phyloP scores from a whole-genome alignment of 2,888 invertebrate species.

The Coenonympha glycerion region DNA sequence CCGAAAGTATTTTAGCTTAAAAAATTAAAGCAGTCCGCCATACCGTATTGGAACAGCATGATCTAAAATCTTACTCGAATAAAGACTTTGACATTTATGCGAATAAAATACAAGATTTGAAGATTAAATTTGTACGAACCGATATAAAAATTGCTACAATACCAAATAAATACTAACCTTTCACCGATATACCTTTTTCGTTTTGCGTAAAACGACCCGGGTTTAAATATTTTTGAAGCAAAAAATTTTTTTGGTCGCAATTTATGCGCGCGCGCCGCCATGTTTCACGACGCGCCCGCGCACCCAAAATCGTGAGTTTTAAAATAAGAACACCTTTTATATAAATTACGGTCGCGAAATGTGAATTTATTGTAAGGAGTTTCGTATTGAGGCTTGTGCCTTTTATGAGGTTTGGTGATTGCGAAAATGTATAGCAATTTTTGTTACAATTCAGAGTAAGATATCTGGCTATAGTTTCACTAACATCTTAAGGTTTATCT shows the following conservation, averaged over 20 bases:
- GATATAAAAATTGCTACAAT: constrained; percentile 8
- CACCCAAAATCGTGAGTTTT: constrained; percentile 46
- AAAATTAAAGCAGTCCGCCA: too few relatives aligned
- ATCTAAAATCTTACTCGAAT: too few relatives aligned
- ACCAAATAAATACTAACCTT: constrained; percentile 36
- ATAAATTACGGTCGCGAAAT: constrained; percentile 48
- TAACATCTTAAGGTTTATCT: too few relatives aligned
- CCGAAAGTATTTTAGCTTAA: too few relatives aligned
- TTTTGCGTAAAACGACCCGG: constrained; percentile 43
- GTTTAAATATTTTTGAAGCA: constrained; percentile 38
- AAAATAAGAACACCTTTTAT: constrained; percentile 49
- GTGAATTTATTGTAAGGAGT: constrained; percentile 47
- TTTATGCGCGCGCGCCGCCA: constrained; percentile 48
- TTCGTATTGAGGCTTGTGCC: constrained; percentile 8
- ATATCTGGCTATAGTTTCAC: too few relatives aligned
- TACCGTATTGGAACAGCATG: too few relatives aligned
- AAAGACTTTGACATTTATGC: too few relatives aligned
- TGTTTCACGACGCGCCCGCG: constrained; percentile 46
- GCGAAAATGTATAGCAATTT: not conserved
- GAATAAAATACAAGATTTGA: not conserved
- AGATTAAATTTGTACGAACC: not conserved
- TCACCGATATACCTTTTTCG: constrained; percentile 37
- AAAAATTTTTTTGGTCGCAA: constrained; percentile 41
- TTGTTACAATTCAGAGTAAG: too few relatives aligned
- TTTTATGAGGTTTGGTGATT: not conserved